Conservation (phyloP, 1,140 invertebrate genomes). For the Dendrolimus kikuchii region DNA sequence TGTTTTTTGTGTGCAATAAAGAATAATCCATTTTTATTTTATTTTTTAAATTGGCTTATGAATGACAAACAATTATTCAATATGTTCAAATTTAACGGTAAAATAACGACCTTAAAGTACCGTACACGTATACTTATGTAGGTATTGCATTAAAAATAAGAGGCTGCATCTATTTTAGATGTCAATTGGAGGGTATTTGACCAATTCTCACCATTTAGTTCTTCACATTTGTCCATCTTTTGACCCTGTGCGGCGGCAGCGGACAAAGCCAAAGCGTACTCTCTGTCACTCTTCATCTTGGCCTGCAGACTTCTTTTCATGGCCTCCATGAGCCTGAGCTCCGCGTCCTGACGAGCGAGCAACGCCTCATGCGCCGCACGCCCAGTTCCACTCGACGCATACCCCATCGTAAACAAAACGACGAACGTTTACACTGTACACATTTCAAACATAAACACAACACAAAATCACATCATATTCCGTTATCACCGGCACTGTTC, state of each 20-base stretch:
- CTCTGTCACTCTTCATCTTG: constrained; percentile 91
- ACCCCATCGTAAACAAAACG: constrained; percentile 79
- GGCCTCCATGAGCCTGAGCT: constrained; percentile 90
- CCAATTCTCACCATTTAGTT: constrained; percentile 76
- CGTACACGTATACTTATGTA: no score
- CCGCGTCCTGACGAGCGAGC: constrained; percentile 89
- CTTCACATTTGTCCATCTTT: constrained; percentile 86
- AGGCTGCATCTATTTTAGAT: no score
- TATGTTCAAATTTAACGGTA: no score
- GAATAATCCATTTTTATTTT: no score
- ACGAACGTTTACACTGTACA: constrained; percentile 44
- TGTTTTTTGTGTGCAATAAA: no score
- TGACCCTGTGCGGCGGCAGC: constrained; percentile 85
- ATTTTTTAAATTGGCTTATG: no score
- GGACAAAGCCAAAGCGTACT: constrained; percentile 88
- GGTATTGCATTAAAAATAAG: no score
- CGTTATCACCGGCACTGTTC: constrained; percentile 54
- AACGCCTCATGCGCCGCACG: constrained; percentile 89
- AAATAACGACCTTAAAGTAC: no score
- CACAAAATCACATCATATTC: constrained; percentile 57
- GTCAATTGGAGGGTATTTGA: background rate
- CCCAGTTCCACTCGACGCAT: constrained; percentile 87
- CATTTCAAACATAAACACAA: constrained; percentile 63
- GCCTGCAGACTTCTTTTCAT: constrained; percentile 88
- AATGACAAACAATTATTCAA: no score